Base-by-base conservation (phyloP, 2,797 vertebrate species). In the Coilia nasus region DNA sequence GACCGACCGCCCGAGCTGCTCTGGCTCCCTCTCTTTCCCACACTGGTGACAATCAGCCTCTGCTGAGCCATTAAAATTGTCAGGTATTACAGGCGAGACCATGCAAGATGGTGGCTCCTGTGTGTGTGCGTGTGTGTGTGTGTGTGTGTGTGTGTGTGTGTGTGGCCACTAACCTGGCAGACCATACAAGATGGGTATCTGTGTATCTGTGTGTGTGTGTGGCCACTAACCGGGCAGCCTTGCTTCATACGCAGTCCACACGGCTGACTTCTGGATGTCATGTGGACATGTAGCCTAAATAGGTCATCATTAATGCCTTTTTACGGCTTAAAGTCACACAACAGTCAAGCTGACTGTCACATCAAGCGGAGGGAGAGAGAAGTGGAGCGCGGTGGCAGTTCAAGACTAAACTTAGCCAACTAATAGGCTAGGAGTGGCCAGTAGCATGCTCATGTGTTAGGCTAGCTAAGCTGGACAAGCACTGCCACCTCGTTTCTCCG, bases 51-150 rank as follows among this genome's bases (percentile, higher is more conserved):
- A 75, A 75, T 35, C 28, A 35, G 17, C 17, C 56, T 57, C 12
- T 47, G 67, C 67, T 28, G 31, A 41, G 67, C 31, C 67, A 75
- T 75, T 75, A 41, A 75, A 35, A 41, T 75, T 75, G 67, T 41
- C 31, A 75, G 67, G 67, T 75, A 17, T 47, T 47, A 47, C 10
- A 4, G 31, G 15, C 31, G 15, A 75, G 67, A 75, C 4, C 4
- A 35, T 35, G 67, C 15, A 19, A 17, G 67, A 71, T 35, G 62
- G 59, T 23, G 60, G 10, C 1, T 23, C 2, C 23, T 6, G 46
- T 47, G 46, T 47, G 28, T 31, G 28, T 71, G 64, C 25, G 0
- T 62, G 2, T 23, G 19, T 62, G n/a, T 23, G 19, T 62, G 19
- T 6, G 19, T n/a, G 21, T 62, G n/a, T 62, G 25, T 67, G 11